Evolutionary conservation across 2,113 vertebrate species (phyloP), one percentile per base, ranked within the genome.

Genomic region (Corythaeola cristata): DNA sequence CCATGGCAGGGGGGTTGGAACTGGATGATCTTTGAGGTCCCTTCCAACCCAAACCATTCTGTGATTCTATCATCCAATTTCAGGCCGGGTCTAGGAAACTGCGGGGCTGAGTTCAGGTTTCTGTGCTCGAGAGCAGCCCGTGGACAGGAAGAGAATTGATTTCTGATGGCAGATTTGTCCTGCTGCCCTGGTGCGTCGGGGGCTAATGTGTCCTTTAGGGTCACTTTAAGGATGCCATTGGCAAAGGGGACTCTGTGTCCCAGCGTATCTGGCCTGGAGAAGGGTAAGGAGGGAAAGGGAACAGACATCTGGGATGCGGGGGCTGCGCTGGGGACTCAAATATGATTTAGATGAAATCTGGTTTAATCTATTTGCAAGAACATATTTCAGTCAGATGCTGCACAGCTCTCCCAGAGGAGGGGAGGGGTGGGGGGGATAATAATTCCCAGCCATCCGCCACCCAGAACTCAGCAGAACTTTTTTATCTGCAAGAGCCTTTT

Each of bases 221-320:
- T 35, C 15, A 23, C 26, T 39, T 53, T 22, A 27, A 26, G 56
- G 74, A 30, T 15, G 35, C 26, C 39, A n/a, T 7, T 74, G 88
- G 73, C 56, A 56, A 24, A 21, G 39, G 1, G 24, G 49, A 2
- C 11, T 33, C 55, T 71, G 59, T 55, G 35, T 18, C 22, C 8
- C 1, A 0, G 11, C 11, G 15, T 4, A 4, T 12, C 32, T 17
- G 4, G 30, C 72, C 73, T 32, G n/a, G 73, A 71, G 44, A 7
- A 26, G 56, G 60, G 9, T 15, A 22, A 74, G 64, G 56, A 89
- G 64, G 52, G 32, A 19, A 33, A 59, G 59, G 22, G 44, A 58
- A 8, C 5, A 41, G 41, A 32, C 49, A 21, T 12, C 73, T 68
- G 92, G 69, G 55, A 18, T 62, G 73, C 33, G n/a, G 32, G 13